Percentiles rank a stretch among this genome's conserved stretches.
These are phyloP conservation scores for Nudaria mundana DNA, from an alignment of 2,888 invertebrate species.

Conservation along the genomic window DNA sequence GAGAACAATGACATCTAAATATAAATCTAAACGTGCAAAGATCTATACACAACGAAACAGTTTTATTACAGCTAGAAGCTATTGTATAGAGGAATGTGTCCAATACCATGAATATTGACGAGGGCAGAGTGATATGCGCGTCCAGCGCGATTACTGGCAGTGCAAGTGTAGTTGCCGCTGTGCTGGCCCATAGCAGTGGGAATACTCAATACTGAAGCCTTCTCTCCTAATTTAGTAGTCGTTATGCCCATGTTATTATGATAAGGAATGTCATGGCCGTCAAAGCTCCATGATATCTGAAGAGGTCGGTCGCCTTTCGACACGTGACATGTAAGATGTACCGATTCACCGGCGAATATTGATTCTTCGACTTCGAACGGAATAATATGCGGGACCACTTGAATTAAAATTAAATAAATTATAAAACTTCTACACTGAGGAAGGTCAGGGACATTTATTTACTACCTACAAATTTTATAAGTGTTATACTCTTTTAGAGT, in stretches of 20 bases:
- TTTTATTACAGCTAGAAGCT: constrained; percentile 39
- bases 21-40: constrained; percentile 69
- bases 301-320: constrained; percentile 87
- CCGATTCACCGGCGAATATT: constrained; percentile 85
- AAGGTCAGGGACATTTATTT: too few relatives aligned
- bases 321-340: constrained; percentile 84
- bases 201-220: constrained; percentile 81
- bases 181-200: constrained; percentile 81
- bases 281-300: constrained; percentile 86
- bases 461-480: too few relatives aligned
- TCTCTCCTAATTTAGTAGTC: constrained; percentile 77
- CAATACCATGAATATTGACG: constrained; percentile 82
- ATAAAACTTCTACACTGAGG: not conserved
- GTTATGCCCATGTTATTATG: constrained; percentile 77
- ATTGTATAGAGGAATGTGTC: constrained; percentile 37
- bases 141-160: constrained; percentile 82
- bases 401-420: constrained; percentile 42
- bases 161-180: constrained; percentile 84
- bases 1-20: constrained; percentile 58
- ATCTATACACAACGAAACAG: constrained; percentile 48
- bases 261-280: constrained; percentile 82
- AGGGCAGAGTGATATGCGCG: constrained; percentile 77
- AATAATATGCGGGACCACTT: constrained; percentile 83
- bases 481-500: too few relatives aligned
- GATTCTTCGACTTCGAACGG: constrained; percentile 86